A percentile compares a stretch with the other conserved stretches of the same genome.
Conservation (phyloP, 2,888 invertebrate genomes). For the Drosophila subquinaria region DNA sequence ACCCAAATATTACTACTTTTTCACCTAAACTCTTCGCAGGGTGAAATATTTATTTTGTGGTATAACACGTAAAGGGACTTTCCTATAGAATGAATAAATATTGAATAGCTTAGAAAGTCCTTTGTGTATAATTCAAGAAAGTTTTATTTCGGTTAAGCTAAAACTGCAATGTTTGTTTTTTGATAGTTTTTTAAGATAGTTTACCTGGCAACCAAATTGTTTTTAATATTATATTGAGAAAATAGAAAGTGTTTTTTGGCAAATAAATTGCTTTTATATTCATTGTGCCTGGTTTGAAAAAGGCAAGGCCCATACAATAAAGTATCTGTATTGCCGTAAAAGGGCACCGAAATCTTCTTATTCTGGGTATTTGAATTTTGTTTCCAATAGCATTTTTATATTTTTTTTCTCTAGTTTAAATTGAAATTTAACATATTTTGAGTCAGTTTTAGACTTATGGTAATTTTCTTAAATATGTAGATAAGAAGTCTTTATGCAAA, state of each 20-base stretch:
- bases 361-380: no score
- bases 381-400: no score
- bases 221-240: not conserved
- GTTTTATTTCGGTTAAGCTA: not conserved
- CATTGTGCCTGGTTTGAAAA: no score
- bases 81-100: not conserved
- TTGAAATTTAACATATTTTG: no score
- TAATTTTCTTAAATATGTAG: no score
- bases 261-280: not conserved
- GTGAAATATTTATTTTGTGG: conserved; percentile 3
- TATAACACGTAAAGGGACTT: not conserved
- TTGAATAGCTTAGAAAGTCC: not conserved
- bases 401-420: no score
- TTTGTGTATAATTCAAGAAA: conserved; percentile 3
- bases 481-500: no score
- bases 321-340: no score
- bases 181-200: not conserved
- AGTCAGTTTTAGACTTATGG: not conserved
- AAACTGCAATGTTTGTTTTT: not conserved
- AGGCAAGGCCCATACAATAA: no score
- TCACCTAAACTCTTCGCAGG: not conserved
- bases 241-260: not conserved
- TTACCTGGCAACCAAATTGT: not conserved
- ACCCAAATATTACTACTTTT: conserved; percentile 1
- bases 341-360: no score